A percentile compares a stretch with the other conserved stretches of the same genome.
These are phyloP conservation scores for Molorchus minor DNA, from an alignment of 2,888 invertebrate species.

Conservation along the genomic window DNA sequence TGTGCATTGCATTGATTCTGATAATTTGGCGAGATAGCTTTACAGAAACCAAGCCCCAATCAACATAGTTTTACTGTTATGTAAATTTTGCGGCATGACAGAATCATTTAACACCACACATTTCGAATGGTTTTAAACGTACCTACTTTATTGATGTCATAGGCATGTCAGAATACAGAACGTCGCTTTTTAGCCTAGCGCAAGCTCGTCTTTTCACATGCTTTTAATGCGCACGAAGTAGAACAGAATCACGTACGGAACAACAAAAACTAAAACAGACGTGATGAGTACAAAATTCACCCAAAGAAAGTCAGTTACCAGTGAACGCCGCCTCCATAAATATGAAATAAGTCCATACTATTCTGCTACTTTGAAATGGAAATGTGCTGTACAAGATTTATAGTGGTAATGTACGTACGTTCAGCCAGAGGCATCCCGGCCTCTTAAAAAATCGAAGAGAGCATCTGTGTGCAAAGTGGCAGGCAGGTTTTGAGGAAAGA, in stretches of 20 bases:
- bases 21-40: too few relatives aligned
- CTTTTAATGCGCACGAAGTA: too few relatives aligned
- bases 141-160: too few relatives aligned
- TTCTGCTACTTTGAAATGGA: conserved; percentile 25
- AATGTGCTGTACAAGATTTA: conserved; percentile 20
- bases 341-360: conserved; percentile 21
- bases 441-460: conserved; percentile 24
- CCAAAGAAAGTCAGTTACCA: conserved; percentile 17
- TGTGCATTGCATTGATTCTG: too few relatives aligned
- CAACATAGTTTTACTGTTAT: too few relatives aligned
- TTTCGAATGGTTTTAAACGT: too few relatives aligned
- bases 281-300: conserved; percentile 13
- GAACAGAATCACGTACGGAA: not conserved
- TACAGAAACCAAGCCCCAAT: too few relatives aligned
- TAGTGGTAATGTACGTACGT: conserved; percentile 14
- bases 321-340: conserved; percentile 19
- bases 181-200: too few relatives aligned
- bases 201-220: too few relatives aligned
- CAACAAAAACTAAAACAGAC: not conserved
- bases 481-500: conserved; percentile 54
- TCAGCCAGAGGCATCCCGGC: conserved; percentile 14
- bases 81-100: too few relatives aligned
- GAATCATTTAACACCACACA: too few relatives aligned
- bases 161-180: too few relatives aligned
- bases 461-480: conserved; percentile 53